Conservation (phyloP, 2,888 invertebrate genomes). For the Ommatoiulus sabulosus region DNA sequence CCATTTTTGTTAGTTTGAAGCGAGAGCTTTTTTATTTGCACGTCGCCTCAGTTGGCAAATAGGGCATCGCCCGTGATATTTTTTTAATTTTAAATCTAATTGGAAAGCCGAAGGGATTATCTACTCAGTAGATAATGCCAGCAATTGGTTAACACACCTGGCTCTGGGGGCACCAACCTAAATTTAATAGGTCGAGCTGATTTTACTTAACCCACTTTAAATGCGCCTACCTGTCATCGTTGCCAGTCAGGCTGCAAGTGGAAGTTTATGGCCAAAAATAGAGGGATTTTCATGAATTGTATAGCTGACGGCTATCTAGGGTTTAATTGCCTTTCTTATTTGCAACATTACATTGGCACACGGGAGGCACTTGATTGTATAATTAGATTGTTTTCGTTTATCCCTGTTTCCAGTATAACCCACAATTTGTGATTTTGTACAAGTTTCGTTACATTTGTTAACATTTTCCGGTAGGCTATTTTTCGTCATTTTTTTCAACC, state of each 20-base stretch:
- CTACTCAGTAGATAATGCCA: not conserved
- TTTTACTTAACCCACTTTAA: slow-evolving; percentile 34
- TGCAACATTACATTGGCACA: not conserved
- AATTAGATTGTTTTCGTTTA: not conserved
- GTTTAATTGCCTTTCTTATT: not conserved
- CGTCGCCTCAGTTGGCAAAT: slow-evolving; percentile 24
- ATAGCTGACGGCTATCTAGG: not conserved
- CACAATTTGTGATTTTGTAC: not conserved
- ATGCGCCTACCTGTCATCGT: not conserved
- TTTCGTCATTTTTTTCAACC: too few species aligned
- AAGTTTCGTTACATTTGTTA: not conserved
- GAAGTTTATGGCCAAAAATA: not conserved
- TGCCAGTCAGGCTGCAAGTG: not conserved
- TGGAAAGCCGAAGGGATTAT: slow-evolving; percentile 35
- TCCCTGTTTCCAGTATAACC: not conserved
- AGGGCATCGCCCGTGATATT: slow-evolving; percentile 40
- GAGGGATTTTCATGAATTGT: not conserved
- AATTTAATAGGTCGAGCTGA: slow-evolving; percentile 38
- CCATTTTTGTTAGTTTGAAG: not conserved
- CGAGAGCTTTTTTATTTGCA: slow-evolving; percentile 21
- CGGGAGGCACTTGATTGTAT: not conserved
- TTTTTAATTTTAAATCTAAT: not conserved
- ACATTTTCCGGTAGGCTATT: too few species aligned
- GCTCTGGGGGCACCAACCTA: slow-evolving; percentile 3
- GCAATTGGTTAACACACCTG: not conserved